A percentile compares a stretch with the other conserved stretches of the same genome.
These are phyloP conservation scores for Oryzias curvinotus DNA, from an alignment of 2,113 vertebrate genomes.

Conservation along the genomic window DNA sequence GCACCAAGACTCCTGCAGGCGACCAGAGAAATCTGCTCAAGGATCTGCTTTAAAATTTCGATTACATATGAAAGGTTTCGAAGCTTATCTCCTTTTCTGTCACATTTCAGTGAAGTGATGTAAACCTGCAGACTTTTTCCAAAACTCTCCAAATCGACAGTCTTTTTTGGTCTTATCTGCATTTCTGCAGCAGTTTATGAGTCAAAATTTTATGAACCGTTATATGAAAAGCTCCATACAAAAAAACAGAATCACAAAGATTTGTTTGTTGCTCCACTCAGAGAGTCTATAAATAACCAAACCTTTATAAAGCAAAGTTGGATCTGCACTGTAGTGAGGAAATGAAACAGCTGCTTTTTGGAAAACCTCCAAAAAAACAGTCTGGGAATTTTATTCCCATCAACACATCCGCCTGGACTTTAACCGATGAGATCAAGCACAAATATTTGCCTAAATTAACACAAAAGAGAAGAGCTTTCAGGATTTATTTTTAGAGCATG, in stretches of 20 bases:
- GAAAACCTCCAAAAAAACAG: constrained; percentile 9
- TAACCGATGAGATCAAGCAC: constrained; percentile 1
- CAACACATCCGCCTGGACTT: constrained; percentile 1
- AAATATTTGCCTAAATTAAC: constrained; percentile 3
- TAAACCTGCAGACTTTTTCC: constrained; percentile 13
- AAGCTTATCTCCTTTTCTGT: not conserved
- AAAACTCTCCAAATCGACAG: no score
- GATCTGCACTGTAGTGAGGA: not conserved
- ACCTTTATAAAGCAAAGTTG: not conserved
- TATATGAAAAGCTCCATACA: no score
- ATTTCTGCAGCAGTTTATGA: no score
- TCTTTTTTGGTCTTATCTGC: no score
- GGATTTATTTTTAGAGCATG: not conserved
- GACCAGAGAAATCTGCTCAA: not conserved
- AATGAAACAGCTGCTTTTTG: constrained; percentile 8
- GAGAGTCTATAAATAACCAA: not conserved
- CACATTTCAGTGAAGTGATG: not conserved
- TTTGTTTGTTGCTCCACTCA: not conserved
- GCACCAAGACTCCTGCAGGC: constrained; percentile 51
- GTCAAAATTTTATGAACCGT: no score
- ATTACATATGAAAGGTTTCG: no score
- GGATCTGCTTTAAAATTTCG: not conserved
- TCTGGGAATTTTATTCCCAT: not conserved
- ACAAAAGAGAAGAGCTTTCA: not conserved
- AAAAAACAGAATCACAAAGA: no score